A percentile compares a stretch with the other conserved stretches of the same genome.
Conservation (phyloP, 2,797 vertebrate species). For the Antennarius maculatus region DNA sequence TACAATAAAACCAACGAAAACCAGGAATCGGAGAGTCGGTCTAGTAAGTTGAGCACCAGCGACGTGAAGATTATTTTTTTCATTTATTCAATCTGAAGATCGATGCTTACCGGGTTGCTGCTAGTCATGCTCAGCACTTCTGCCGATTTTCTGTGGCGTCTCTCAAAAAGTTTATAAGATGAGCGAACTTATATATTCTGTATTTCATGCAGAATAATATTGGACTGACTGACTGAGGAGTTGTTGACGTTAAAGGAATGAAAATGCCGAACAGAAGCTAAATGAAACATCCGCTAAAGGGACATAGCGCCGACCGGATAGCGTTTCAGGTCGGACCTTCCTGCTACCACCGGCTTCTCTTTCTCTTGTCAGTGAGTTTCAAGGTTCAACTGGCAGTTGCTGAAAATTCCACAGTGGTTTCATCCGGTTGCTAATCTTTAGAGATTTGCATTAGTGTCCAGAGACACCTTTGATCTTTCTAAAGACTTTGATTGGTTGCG, state of each 20-base stretch:
- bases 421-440: conserved; percentile 80
- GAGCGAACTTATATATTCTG: conserved; percentile 1
- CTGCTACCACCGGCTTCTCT: conserved; percentile 60
- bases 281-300: conserved; percentile 29
- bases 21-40: no score
- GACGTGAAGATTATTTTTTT: conserved; percentile 15
- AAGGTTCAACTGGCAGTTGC: conserved; percentile 68
- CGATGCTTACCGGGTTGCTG: neutral
- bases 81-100: conserved; percentile 17
- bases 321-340: conserved; percentile 41
- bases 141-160: neutral
- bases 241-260: conserved; percentile 6
- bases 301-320: conserved; percentile 17
- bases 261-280: conserved; percentile 16
- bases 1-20: no score
- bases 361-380: conserved; percentile 58
- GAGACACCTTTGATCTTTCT: conserved; percentile 82
- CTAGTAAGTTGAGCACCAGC: neutral
- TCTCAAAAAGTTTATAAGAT: conserved; percentile 2
- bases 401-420: conserved; percentile 79
- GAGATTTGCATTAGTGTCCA: conserved; percentile 84
- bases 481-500: conserved; percentile 80
- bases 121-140: conserved; percentile 21
- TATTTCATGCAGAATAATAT: conserved; percentile 1
- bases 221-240: neutral